A percentile compares a stretch with the other conserved stretches of the same genome.
These are phyloP conservation scores for Labeo catla DNA, from an alignment of 2,113 vertebrate genomes.

Conservation along the genomic window DNA sequence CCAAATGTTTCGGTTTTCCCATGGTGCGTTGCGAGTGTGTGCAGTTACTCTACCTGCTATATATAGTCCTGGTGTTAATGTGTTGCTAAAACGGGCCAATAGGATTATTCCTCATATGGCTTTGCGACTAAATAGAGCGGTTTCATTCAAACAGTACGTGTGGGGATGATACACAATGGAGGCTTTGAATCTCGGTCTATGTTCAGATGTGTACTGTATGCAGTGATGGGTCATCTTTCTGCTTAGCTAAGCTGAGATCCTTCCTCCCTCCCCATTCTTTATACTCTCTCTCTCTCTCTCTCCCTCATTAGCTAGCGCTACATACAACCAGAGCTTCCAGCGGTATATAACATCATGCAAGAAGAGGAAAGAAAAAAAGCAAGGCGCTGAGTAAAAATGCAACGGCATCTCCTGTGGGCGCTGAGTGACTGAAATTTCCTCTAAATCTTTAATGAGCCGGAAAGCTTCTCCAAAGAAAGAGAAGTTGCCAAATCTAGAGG, in stretches of 20 bases:
- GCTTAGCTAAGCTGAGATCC: constrained; percentile 61
- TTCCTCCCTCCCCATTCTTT: constrained; percentile 36
- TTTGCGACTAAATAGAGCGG: background rate
- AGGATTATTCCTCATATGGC: constrained; percentile 42
- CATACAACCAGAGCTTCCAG: constrained; percentile 50
- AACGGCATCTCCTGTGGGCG: constrained; percentile 81
- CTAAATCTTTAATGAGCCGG: constrained; percentile 84
- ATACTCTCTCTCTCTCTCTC: constrained; percentile 5
- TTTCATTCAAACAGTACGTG: constrained; percentile 32
- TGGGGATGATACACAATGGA: background rate
- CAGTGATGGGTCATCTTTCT: constrained; percentile 56
- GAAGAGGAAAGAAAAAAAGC: constrained; percentile 47
- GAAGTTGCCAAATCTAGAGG: constrained; percentile 56
- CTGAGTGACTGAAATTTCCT: constrained; percentile 78
- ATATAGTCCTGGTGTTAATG: constrained; percentile 57
- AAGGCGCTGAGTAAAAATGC: constrained; percentile 64
- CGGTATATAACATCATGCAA: constrained; percentile 52
- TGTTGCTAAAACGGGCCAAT: constrained; percentile 53
- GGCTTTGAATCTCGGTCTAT: constrained; percentile 10
- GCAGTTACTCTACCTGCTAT: constrained; percentile 52
- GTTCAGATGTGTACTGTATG: constrained; percentile 39
- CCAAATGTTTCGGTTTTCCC: constrained; percentile 47
- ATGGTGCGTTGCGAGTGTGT: constrained; percentile 33
- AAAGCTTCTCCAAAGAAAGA: constrained; percentile 74
- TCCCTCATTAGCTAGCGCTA: constrained; percentile 48